These are phyloP conservation scores for Pocota personata DNA, from an alignment of 2,888 invertebrate genomes.

Conservation along the genomic window DNA sequence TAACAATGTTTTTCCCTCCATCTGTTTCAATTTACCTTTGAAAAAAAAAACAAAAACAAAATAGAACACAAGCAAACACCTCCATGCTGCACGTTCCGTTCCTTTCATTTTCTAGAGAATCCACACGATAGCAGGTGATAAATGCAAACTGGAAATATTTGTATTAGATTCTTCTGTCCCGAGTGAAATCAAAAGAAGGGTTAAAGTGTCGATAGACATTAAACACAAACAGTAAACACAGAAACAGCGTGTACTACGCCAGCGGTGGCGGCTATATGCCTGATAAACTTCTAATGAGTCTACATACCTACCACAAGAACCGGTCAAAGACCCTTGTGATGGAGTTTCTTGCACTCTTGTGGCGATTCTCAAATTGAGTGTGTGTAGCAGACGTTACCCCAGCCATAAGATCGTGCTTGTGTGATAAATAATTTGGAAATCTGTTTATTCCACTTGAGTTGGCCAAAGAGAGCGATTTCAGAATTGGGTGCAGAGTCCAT, in stretches of 20 bases:
- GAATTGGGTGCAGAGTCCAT: constrained; percentile 17
- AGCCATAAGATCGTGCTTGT: background rate
- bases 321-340: constrained; percentile 54
- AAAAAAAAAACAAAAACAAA: too few relatives aligned
- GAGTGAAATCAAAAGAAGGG: constrained; percentile 11
- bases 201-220: constrained; percentile 45
- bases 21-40: background rate
- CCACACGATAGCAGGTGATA: constrained; percentile 19
- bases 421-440: constrained; percentile 51
- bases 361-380: constrained; percentile 18
- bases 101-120: background rate
- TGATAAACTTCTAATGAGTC: constrained; percentile 53
- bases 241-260: background rate
- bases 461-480: background rate
- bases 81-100: background rate
- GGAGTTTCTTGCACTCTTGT: constrained; percentile 18
- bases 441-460: constrained; percentile 45
- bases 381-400: background rate
- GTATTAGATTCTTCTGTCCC: background rate
- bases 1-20: background rate
- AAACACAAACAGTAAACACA: constrained; percentile 41
- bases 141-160: constrained; percentile 12
- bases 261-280: background rate
- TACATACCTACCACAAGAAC: constrained; percentile 2
- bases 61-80: background rate